Base-by-base conservation (phyloP, 2,797 vertebrate genomes). In the Macroramphosus scolopax region DNA sequence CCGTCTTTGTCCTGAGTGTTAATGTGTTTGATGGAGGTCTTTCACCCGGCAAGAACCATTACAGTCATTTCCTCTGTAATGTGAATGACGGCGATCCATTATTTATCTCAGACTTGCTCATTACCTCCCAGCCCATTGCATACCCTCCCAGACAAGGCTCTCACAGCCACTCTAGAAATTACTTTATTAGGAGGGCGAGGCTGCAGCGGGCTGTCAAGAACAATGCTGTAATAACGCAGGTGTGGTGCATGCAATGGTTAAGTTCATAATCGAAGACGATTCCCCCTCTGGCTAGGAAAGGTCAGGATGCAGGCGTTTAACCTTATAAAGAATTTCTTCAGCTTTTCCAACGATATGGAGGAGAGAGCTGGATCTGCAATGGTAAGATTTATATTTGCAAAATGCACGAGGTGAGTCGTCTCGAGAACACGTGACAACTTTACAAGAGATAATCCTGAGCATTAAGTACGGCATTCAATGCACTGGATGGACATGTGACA, bases 51-150 rank as follows among this genome's bases (percentile, higher is more conserved):
- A 68, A 77, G 83, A 74, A 81, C 82, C 83, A 89, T 90, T 91
- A 89, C 78, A 87, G 84, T 89, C 79, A 89, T 90, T 89, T 91
- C 88, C 89, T 89, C 83, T 76, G 68, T 89, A 89, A 89, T 88
- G 84, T 88, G 85, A 88, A 87, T 87, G 82, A 85, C 82, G 82
- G 84, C 63, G 50, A 88, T 89, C 85, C 85, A 90, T 90, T 90
- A 90, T 90, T 90, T 88, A 88, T 90, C 81, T 84, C 78, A 83
- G 84, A 85, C 80, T 77, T 80, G 66, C 77, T 87, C 82, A 84
- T 89, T 88, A 84, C 80, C 77, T 75, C 76, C 66, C 46, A 60
- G 65, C 68, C 71, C 75, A 80, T 77, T 71, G 77, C 80, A 63
- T 70, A 60, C 71, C 48, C 75, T 68, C 55, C 77, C 75, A 83